A percentile compares a stretch with the other conserved stretches of the same genome.
phyloP scores from a whole-genome alignment of 2,113 vertebrate genomes.

The Cebidichthys violaceus region DNA sequence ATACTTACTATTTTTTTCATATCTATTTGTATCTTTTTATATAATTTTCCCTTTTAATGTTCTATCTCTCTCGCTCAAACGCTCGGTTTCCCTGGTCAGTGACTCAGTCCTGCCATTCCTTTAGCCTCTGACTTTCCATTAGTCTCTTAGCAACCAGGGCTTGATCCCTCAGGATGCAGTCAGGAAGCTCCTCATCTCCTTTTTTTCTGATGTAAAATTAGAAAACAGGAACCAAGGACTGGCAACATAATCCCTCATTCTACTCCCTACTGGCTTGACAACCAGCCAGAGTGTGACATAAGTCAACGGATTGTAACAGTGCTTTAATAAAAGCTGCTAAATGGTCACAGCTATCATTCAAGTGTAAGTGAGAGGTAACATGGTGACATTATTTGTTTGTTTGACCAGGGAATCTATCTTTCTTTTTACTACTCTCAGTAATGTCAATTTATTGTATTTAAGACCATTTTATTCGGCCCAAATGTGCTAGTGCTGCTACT shows the following conservation, averaged over 20 bases:
- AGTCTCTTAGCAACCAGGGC: constrained; percentile 71
- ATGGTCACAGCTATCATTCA: neutral
- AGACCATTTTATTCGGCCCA: neutral
- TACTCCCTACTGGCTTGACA: constrained; percentile 23
- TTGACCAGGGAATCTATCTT: neutral
- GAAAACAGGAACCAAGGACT: constrained; percentile 58
- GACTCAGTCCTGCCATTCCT: constrained; percentile 69
- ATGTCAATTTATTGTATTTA: neutral
- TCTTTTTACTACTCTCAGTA: neutral
- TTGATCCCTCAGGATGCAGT: constrained; percentile 56
- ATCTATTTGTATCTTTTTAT: neutral
- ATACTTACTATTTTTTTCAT: constrained; percentile 8
- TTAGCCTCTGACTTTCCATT: constrained; percentile 65
- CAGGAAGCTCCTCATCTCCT: constrained; percentile 60
- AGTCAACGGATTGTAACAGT: neutral
- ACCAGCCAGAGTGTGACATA: neutral
- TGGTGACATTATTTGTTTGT: neutral
- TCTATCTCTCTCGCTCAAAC: constrained; percentile 1
- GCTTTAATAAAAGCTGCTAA: constrained; percentile 12
- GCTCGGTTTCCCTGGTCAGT: constrained; percentile 31
- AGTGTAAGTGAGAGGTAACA: neutral
- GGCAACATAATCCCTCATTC: constrained; percentile 21
- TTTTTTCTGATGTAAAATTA: constrained; percentile 67
- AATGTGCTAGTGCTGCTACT: neutral
- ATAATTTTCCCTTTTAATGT: constrained; percentile 31